Evolutionary conservation across 2,113 vertebrate genomes (phyloP).

Genomic region (Proterorhinus semilunaris): DNA sequence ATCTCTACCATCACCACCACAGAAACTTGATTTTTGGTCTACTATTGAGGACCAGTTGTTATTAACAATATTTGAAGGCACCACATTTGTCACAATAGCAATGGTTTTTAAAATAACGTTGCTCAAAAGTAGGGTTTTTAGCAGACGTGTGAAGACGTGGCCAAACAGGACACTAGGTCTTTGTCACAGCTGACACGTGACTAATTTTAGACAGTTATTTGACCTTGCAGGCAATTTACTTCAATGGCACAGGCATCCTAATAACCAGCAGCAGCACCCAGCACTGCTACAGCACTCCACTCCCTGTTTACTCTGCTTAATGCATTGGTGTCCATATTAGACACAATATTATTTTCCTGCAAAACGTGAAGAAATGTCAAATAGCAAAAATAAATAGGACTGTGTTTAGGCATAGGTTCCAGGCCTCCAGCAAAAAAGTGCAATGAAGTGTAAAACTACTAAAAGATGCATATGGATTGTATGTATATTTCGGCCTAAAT

Average conservation of each 20-base stretch:
- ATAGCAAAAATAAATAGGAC: too few relatives aligned
- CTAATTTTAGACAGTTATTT: slow-evolving; percentile 48
- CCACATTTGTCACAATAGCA: neutral
- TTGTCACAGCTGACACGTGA: slow-evolving; percentile 47
- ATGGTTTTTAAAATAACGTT: neutral
- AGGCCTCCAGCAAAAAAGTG: too few relatives aligned
- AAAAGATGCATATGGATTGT: neutral
- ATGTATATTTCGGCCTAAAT: neutral
- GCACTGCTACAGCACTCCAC: neutral
- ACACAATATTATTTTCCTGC: neutral
- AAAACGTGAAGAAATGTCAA: neutral
- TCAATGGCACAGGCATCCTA: slow-evolving; percentile 38
- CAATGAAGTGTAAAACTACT: too few relatives aligned
- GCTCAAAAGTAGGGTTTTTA: neutral
- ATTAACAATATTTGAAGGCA: too few relatives aligned
- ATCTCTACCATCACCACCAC: too few relatives aligned
- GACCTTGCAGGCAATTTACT: slow-evolving; percentile 41
- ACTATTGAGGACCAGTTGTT: too few relatives aligned
- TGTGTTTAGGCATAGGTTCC: too few relatives aligned
- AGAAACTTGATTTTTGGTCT: too few relatives aligned
- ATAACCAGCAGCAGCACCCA: slow-evolving; percentile 12
- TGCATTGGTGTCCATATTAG: slow-evolving; percentile 9
- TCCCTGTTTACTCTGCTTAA: neutral
- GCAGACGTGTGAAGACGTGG: slow-evolving; percentile 12
- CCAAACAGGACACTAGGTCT: slow-evolving; percentile 15